Percentiles rank a stretch among this genome's conserved stretches.
These are phyloP conservation scores for Ashinkailepas kermadecensis DNA, from an alignment of 2,888 invertebrate genomes.

Conservation along the genomic window DNA sequence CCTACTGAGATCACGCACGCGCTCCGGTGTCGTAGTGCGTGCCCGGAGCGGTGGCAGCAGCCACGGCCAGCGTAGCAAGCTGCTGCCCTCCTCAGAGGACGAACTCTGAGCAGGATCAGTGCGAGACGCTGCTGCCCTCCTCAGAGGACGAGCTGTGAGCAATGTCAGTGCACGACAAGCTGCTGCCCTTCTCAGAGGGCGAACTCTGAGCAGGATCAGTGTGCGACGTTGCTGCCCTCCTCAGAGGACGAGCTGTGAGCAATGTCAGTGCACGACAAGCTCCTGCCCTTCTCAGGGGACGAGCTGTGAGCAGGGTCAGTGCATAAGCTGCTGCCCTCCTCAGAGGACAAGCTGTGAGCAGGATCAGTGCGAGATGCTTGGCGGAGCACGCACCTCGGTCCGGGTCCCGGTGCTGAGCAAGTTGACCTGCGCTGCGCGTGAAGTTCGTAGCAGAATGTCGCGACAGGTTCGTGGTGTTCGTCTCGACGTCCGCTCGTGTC, in stretches of 20 bases:
- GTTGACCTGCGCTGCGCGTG: no score
- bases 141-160: background rate
- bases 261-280: no score
- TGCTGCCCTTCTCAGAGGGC: background rate
- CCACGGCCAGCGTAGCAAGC: background rate
- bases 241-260: background rate
- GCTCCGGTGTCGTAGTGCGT: background rate
- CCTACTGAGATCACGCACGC: background rate
- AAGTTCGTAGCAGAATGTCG: no score
- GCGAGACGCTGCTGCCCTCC: background rate
- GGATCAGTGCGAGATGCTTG: background rate
- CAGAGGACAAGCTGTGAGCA: background rate
- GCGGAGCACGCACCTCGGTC: no score
- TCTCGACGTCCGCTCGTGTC: no score
- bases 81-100: background rate
- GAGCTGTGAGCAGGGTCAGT: background rate
- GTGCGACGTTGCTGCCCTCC: background rate
- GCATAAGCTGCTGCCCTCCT: background rate
- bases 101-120: background rate
- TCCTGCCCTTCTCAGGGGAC: background rate
- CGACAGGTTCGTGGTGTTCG: no score
- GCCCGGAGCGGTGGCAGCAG: background rate
- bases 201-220: background rate
- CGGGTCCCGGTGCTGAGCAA: no score
- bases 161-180: background rate